Percentiles rank a stretch among this genome's conserved stretches.
These are phyloP conservation scores for Glareola pratincola DNA, from an alignment of 2,113 vertebrate genomes.

Conservation along the genomic window DNA sequence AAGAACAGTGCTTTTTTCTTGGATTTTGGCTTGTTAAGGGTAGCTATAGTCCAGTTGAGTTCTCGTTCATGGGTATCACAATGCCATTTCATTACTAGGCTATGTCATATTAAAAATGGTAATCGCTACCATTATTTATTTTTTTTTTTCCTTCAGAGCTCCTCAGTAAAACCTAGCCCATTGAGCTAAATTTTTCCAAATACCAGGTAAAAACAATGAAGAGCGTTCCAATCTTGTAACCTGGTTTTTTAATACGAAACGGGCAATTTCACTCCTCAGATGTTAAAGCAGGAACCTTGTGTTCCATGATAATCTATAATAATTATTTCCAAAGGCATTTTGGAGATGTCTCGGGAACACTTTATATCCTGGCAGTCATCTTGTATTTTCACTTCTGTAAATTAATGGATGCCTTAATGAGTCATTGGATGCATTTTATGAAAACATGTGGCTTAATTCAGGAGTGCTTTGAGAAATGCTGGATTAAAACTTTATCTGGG, in stretches of 20 bases:
- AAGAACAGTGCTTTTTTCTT: neutral
- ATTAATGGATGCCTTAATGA: constrained; percentile 48
- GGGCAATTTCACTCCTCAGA: neutral
- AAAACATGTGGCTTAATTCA: constrained; percentile 17
- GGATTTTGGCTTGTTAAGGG: neutral
- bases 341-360: constrained; percentile 35
- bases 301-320: neutral
- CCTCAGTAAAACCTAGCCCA: neutral
- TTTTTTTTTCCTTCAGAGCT: neutral
- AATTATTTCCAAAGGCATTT: constrained; percentile 44
- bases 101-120: neutral
- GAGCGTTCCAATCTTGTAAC: neutral
- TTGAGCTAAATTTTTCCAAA: neutral
- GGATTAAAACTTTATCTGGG: constrained; percentile 6
- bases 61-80: neutral
- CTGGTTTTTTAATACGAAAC: neutral
- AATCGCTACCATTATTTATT: neutral
- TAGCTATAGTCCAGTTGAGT: neutral
- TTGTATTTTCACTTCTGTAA: constrained; percentile 37
- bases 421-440: constrained; percentile 3
- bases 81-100: constrained; percentile 1
- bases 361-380: neutral
- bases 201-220: neutral
- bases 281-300: constrained; percentile 25
- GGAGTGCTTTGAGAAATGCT: neutral